A percentile compares a stretch with the other conserved stretches of the same genome.
Evolutionary conservation across 2,888 invertebrate genomes (phyloP).

Genomic region (Lacanobia wlatinum): DNA sequence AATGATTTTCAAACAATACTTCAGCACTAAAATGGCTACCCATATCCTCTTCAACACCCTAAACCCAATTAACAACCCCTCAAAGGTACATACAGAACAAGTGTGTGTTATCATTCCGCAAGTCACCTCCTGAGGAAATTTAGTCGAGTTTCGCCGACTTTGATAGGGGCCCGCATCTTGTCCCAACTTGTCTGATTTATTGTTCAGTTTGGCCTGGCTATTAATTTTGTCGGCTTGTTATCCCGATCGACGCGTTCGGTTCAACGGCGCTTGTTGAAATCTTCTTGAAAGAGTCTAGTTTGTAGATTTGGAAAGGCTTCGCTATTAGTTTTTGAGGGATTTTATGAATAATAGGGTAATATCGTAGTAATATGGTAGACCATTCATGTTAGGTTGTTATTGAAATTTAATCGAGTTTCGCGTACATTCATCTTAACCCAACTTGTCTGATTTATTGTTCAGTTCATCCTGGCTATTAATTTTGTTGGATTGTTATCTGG

Average conservation of each 20-base stretch:
- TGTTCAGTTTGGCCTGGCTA: conserved; percentile 56
- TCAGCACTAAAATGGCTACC: neutral
- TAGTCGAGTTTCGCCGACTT: conserved; percentile 47
- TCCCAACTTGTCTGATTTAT: conserved; percentile 63
- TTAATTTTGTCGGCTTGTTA: conserved; percentile 62
- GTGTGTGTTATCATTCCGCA: conserved; percentile 62
- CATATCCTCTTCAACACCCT: neutral
- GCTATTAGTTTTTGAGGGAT: neutral
- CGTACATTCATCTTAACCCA: conserved; percentile 56
- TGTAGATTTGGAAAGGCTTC: neutral
- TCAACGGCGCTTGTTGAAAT: conserved; percentile 29
- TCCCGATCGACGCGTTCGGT: conserved; percentile 52
- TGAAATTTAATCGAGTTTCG: conserved; percentile 52
- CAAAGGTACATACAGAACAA: conserved; percentile 30
- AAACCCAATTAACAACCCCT: conserved; percentile 28
- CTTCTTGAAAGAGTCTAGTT: neutral
- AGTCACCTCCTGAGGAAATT: conserved; percentile 61
- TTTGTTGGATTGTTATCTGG: conserved; percentile 58
- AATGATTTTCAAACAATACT: neutral
- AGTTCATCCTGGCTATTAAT: conserved; percentile 60
- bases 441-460: conserved; percentile 65
- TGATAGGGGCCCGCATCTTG: conserved; percentile 65
- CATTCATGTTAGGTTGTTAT: too few species aligned
- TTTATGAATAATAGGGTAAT: too few species aligned
- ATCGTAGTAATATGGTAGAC: too few species aligned